phyloP scores from a whole-genome alignment of 2,113 vertebrate species.

The Campylomormyrus numenius region DNA sequence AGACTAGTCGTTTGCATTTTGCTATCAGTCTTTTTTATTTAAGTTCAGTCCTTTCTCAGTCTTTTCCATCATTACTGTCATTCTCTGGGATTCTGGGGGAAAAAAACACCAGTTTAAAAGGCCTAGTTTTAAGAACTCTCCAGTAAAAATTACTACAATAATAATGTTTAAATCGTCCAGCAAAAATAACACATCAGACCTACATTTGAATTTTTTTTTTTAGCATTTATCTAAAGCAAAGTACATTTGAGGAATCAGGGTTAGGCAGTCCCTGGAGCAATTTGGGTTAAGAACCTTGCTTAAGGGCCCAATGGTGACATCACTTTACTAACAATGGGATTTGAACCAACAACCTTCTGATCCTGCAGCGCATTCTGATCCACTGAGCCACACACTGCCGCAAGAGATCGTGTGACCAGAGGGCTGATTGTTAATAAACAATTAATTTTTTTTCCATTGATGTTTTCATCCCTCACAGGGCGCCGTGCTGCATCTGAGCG shows the following conservation, averaged over 20 bases:
- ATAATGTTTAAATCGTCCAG: neutral
- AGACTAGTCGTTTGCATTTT: neutral
- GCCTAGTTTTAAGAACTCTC: neutral
- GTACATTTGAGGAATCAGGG: neutral
- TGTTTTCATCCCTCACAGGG: conserved; percentile 49
- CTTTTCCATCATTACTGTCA: neutral
- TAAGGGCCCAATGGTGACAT: neutral
- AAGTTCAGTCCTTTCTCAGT: neutral
- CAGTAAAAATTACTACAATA: neutral
- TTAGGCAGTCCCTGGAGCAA: neutral
- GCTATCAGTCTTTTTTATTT: neutral
- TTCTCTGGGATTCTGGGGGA: neutral
- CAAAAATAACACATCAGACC: neutral
- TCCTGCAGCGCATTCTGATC: neutral
- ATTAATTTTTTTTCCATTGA: neutral
- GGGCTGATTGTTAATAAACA: neutral
- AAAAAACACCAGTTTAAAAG: neutral
- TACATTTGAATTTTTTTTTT: neutral
- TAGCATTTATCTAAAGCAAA: neutral
- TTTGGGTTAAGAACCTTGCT: neutral
- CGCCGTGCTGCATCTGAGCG: conserved; percentile 40
- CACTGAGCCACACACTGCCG: neutral
- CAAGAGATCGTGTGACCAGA: neutral
- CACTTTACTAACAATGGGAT: neutral
- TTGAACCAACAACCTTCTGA: neutral